Evolutionary conservation across 2,888 invertebrate genomes (phyloP).

Genomic region (Hemistola chrysoprasaria): DNA sequence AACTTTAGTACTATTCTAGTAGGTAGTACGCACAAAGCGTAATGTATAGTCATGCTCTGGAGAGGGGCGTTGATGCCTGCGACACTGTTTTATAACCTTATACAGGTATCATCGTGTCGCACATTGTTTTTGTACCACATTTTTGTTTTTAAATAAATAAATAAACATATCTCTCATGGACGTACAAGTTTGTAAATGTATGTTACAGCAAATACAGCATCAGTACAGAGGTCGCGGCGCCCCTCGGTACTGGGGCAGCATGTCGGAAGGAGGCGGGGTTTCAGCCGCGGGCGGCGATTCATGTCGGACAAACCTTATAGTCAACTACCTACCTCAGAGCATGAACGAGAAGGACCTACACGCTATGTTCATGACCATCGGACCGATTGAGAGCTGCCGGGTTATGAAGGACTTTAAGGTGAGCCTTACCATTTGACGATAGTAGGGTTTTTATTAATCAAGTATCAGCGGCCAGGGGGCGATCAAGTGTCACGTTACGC

Average conservation of each 20-base stretch:
- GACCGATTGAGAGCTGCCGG: constrained; percentile 94
- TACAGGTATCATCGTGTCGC: too few relatives aligned
- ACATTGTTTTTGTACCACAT: too few relatives aligned
- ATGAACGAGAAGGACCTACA: constrained; percentile 95
- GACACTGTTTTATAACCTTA: too few relatives aligned
- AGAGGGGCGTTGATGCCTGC: too few relatives aligned
- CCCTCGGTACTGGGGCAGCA: constrained; percentile 71
- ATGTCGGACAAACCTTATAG: constrained; percentile 91
- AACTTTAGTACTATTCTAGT: too few relatives aligned
- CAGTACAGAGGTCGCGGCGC: constrained; percentile 67
- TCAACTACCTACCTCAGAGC: constrained; percentile 97
- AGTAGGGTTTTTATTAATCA: background rate
- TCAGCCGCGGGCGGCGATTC: constrained; percentile 71
- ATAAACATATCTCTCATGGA: too few relatives aligned
- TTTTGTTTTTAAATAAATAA: too few relatives aligned
- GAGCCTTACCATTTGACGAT: constrained; percentile 27
- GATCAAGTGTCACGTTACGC: too few relatives aligned
- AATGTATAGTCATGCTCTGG: too few relatives aligned
- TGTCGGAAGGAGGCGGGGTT: constrained; percentile 73
- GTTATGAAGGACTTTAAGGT: constrained; percentile 96
- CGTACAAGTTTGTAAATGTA: constrained; percentile 2
- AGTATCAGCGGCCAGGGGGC: too few relatives aligned
- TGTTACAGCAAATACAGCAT: constrained; percentile 74
- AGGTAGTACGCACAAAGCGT: too few relatives aligned
- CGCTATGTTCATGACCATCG: constrained; percentile 93